These are phyloP conservation scores for Chiroxiphia lanceolata DNA, from an alignment of 2,797 vertebrate species.

Conservation along the genomic window DNA sequence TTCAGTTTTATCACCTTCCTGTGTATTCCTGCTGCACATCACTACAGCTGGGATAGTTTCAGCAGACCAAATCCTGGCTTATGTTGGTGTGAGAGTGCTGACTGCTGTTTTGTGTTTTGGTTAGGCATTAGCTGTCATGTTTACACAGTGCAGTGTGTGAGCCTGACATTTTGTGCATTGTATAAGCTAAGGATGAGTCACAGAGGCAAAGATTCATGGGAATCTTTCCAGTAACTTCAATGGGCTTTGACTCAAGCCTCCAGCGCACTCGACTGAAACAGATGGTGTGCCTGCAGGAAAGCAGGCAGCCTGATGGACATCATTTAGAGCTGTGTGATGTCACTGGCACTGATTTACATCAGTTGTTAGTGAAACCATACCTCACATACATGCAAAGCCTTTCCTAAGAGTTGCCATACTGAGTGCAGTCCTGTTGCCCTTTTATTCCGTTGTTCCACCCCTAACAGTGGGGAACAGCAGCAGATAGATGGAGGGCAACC, in stretches of 20 bases:
- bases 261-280: not conserved
- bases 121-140: not conserved
- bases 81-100: not conserved
- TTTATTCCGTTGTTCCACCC: not conserved
- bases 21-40: not conserved
- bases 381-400: not conserved
- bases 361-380: not conserved
- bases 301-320: not conserved
- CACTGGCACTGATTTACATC: not conserved
- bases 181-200: conserved; percentile 31
- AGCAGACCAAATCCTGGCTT: not conserved
- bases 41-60: not conserved
- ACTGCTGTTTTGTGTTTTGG: not conserved
- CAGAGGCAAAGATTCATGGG: not conserved
- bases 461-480: not conserved
- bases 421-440: not conserved
- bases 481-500: not conserved
- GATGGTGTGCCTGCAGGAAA: not conserved
- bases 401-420: not conserved
- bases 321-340: not conserved
- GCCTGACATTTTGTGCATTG: not conserved
- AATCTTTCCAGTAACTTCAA: not conserved
- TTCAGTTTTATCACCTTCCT: not conserved
- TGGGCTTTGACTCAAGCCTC: not conserved
- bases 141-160: not conserved